Evolutionary conservation across 2,797 vertebrate species (phyloP), one percentile per base, ranked within the genome.

Genomic region (Sebastes jordani): DNA sequence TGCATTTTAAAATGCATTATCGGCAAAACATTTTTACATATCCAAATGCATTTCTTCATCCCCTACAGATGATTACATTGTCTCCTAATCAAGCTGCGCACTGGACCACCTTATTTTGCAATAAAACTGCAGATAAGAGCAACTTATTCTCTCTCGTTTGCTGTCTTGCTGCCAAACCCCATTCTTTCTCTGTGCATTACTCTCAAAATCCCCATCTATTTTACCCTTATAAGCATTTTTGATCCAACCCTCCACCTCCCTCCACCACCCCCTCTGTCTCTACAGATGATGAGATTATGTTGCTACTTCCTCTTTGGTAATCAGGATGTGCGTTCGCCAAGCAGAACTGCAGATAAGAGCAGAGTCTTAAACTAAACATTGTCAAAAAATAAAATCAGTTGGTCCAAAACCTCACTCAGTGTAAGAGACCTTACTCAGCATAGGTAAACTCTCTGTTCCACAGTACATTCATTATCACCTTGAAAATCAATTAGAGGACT

Each of bases 291-390:
- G 62, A 85, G 81, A 89, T 92, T 83, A 89, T 67, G 72, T 71
- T 76, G 73, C 79, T 78, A 78, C 90, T 93, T 94, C 92, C 92
- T 91, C 86, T 92, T 90, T 90, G 64, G 82, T 93, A 86, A 91
- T 92, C 84, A 89, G 83, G 78, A 85, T 89, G 87, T 86, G 84
- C 42, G 55, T 80, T 83, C n/a, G 22, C 78, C 54, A 42, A 81
- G 64, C 86, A 78, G 58, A 72, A 66, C 78, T 61, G 79, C 85
- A 86, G 82, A 93, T 92, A 90, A 92, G 74, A 87, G 49, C 73
- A 73, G 65, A 81, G 81, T 75, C 62, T 83, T 89, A 18, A 55
- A 38, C 83, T 81, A 83, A 85, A 90, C 54, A 76, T 46, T 54
- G 49, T 74, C 59, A 60, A 67, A 84, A 65, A 29, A 68, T 34